Percentiles rank a stretch among this genome's conserved stretches.
phyloP scores from a whole-genome alignment of 2,888 invertebrate genomes.

The Dioctria linearis region DNA sequence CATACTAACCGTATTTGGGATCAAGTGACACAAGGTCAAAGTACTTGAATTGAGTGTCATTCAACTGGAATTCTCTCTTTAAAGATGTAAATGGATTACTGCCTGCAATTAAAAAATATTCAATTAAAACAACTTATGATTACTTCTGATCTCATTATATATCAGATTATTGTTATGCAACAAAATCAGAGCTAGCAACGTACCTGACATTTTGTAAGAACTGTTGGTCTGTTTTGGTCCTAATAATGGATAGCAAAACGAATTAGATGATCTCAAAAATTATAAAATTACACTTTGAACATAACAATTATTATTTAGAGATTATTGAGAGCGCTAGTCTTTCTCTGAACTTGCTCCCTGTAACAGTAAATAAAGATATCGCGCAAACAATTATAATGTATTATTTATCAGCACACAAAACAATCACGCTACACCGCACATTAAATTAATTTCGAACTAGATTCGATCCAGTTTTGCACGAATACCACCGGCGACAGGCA shows the following conservation, averaged over 20 bases:
- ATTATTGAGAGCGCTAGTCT: background rate
- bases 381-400: too few relatives aligned
- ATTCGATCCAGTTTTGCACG: too few relatives aligned
- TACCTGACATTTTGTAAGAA: constrained; percentile 9
- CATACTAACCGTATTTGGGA: constrained; percentile 83
- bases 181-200: background rate
- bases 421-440: background rate
- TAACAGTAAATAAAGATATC: too few relatives aligned
- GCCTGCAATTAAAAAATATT: constrained; percentile 67
- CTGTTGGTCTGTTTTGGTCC: too few relatives aligned
- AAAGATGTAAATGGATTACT: constrained; percentile 77
- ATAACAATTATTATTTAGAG: too few relatives aligned
- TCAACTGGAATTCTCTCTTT: constrained; percentile 75
- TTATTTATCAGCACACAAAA: background rate
- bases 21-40: constrained; percentile 85
- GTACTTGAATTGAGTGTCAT: constrained; percentile 80
- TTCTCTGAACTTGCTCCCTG: background rate
- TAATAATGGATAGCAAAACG: too few relatives aligned
- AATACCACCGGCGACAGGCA: too few relatives aligned
- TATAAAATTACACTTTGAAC: too few relatives aligned
- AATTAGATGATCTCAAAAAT: too few relatives aligned
- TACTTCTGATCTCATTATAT: background rate
- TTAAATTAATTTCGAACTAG: background rate
- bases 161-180: background rate
- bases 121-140: background rate